Evolutionary conservation across 2,113 vertebrate species (phyloP).

Genomic region (Progne subis): DNA sequence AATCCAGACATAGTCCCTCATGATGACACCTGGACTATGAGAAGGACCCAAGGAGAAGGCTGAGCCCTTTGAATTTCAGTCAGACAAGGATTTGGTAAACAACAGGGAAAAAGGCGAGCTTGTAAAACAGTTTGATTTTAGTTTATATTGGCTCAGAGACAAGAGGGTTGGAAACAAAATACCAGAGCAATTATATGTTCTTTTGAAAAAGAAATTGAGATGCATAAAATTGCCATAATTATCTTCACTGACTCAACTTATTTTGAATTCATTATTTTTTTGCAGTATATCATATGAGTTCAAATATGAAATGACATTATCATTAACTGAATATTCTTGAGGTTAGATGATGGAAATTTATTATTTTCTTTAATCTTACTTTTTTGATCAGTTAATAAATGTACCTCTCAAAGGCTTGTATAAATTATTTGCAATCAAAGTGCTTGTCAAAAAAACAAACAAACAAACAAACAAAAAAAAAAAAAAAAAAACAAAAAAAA

Average conservation of each 20-base stretch:
- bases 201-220: constrained; percentile 11
- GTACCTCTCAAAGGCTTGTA: background rate
- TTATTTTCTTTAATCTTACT: background rate
- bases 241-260: background rate
- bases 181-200: background rate
- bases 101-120: background rate
- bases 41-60: background rate
- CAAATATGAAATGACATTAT: background rate
- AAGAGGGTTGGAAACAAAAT: constrained; percentile 9
- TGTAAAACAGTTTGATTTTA: background rate
- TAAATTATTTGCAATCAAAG: background rate
- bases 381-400: background rate
- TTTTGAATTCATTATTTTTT: background rate
- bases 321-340: background rate
- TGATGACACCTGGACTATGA: background rate
- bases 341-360: background rate
- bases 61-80: background rate
- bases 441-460: background rate
- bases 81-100: background rate
- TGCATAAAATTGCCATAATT: background rate
- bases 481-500: background rate
- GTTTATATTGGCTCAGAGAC: background rate
- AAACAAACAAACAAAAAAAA: background rate
- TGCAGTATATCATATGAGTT: background rate
- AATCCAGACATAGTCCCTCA: background rate